phyloP scores from a whole-genome alignment of 2,113 vertebrate genomes.

The Heterotilapia buettikoferi region DNA sequence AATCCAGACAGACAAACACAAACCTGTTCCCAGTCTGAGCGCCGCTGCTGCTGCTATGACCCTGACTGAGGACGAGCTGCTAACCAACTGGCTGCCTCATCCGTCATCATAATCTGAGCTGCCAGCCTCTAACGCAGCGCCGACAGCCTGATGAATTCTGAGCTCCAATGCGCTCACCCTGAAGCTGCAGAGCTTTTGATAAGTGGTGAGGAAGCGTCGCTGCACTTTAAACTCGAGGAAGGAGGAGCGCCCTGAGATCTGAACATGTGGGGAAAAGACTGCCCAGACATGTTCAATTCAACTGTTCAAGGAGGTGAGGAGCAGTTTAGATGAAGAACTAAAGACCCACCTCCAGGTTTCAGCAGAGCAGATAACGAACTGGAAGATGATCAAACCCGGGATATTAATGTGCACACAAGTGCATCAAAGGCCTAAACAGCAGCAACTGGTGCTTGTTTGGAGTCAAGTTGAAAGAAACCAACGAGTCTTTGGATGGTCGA shows the following conservation, averaged over 20 bases:
- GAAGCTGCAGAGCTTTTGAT: not conserved
- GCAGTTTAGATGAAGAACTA: not conserved
- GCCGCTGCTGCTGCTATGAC: not conserved
- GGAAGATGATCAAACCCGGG: not conserved
- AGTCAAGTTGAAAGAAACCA: not conserved
- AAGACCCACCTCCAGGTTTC: not conserved
- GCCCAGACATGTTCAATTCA: not conserved
- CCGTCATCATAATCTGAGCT: not conserved
- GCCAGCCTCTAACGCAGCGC: not conserved
- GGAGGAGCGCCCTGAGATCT: not conserved
- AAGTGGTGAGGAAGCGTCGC: not conserved
- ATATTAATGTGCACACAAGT: not conserved
- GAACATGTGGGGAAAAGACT: not conserved
- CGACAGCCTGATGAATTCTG: not conserved
- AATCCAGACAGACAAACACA: not conserved
- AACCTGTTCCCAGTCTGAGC: not conserved
- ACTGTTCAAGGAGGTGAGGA: not conserved
- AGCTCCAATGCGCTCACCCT: not conserved
- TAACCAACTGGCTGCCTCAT: not conserved
- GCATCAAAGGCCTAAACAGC: not conserved
- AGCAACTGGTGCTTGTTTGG: not conserved
- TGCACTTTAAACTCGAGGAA: not conserved
- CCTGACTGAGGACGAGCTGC: not conserved
- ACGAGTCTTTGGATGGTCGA: not conserved
- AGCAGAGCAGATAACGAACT: not conserved